Evolutionary conservation across 2,888 invertebrate species (phyloP).

Genomic region (Agapostemon virescens): DNA sequence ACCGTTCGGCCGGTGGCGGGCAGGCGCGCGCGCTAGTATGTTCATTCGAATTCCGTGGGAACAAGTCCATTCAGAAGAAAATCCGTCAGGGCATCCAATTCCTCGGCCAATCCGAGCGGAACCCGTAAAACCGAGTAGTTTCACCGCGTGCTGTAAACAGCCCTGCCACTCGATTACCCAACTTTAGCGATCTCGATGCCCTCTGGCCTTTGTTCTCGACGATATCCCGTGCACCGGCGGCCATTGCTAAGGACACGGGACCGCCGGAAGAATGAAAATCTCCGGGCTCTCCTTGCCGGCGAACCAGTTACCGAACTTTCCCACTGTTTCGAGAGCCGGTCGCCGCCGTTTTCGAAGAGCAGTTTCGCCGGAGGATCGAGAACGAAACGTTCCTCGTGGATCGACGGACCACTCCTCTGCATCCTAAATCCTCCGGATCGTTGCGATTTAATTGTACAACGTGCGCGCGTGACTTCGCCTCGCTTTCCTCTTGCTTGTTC

Average conservation of each 20-base stretch:
- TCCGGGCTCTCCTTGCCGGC: background rate
- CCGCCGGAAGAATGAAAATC: slow-evolving; percentile 21
- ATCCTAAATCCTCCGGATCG: background rate
- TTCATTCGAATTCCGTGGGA: background rate
- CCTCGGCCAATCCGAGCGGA: background rate
- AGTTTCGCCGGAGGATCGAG: background rate
- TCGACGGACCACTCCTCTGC: background rate
- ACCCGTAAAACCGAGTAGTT: background rate
- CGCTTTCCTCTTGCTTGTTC: background rate
- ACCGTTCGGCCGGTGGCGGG: background rate
- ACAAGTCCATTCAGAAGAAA: background rate
- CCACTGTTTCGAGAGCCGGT: background rate
- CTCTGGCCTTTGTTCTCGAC: slow-evolving; percentile 19
- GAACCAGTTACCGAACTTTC: slow-evolving; percentile 27
- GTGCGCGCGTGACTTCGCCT: background rate
- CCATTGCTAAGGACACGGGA: background rate
- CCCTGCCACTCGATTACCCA: slow-evolving; percentile 20
- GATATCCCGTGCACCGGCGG: background rate
- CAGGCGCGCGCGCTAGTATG: no score
- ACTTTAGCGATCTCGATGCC: slow-evolving; percentile 18
- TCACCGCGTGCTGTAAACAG: slow-evolving; percentile 24
- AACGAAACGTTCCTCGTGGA: background rate
- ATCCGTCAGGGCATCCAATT: slow-evolving; percentile 23
- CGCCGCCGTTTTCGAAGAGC: no score
- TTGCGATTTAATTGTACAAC: background rate